Conservation (phyloP, 2,113 vertebrate genomes). For the Cinclus cinclus region DNA sequence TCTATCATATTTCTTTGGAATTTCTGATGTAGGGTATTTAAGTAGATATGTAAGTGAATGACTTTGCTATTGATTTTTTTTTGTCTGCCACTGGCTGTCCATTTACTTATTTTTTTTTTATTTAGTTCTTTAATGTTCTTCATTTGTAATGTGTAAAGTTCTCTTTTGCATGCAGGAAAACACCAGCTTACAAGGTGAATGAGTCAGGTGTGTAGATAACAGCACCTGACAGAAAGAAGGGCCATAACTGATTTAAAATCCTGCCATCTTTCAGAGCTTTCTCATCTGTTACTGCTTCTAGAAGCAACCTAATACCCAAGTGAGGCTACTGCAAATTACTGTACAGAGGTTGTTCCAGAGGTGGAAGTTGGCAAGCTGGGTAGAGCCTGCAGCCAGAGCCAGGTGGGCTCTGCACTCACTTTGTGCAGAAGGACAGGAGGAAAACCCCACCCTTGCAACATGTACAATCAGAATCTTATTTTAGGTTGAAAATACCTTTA, state of each 20-base stretch:
- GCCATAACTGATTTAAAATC: background rate
- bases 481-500: background rate
- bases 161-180: background rate
- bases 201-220: background rate
- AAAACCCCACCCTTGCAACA: background rate
- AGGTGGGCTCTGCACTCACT: background rate
- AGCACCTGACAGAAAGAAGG: background rate
- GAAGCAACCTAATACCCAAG: background rate
- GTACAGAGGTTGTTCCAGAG: background rate
- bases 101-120: background rate
- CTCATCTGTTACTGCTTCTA: background rate
- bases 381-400: background rate
- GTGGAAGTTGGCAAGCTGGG: accelerated
- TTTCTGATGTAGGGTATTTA: background rate
- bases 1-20: background rate
- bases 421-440: accelerated
- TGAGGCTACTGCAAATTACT: background rate
- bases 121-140: background rate
- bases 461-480: background rate
- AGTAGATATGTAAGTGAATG: background rate
- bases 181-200: background rate
- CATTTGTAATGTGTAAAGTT: background rate
- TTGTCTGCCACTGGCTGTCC: background rate
- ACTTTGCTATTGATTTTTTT: background rate
- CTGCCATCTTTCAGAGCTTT: background rate